These are phyloP conservation scores for Drosophila kuntzei DNA, from an alignment of 2,888 invertebrate species.

Conservation along the genomic window DNA sequence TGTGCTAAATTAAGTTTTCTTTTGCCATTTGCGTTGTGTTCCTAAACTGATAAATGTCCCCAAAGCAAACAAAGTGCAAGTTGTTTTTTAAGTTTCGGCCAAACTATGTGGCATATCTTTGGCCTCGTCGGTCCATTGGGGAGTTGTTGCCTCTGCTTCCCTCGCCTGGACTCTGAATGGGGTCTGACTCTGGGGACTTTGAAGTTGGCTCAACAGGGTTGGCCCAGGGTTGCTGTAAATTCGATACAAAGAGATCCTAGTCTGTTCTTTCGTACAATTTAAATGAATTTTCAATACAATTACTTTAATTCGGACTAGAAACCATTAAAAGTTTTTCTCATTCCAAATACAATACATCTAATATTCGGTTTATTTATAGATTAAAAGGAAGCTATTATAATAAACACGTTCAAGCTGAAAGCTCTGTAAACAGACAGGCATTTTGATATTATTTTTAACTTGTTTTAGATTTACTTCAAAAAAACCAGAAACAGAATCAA, in stretches of 20 bases:
- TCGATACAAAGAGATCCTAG: slow-evolving; percentile 16
- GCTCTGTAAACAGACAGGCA: neutral
- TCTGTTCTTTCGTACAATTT: slow-evolving; percentile 9
- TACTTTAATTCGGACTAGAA: slow-evolving; percentile 1
- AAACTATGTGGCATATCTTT: slow-evolving; percentile 76
- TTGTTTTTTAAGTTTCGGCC: slow-evolving; percentile 75
- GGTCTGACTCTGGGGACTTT: slow-evolving; percentile 64
- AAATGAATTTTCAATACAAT: slow-evolving; percentile 17
- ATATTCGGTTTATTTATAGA: neutral
- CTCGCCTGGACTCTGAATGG: slow-evolving; percentile 20
- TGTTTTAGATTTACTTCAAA: too few relatives aligned
- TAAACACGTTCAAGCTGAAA: neutral
- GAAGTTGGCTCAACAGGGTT: slow-evolving; percentile 56
- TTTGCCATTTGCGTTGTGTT: slow-evolving; percentile 41
- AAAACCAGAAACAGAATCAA: too few relatives aligned
- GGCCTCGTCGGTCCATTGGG: slow-evolving; percentile 49
- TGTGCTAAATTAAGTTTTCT: slow-evolving; percentile 78
- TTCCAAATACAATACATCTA: neutral
- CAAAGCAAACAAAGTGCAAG: slow-evolving; percentile 80
- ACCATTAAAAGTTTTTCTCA: neutral
- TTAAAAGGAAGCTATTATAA: neutral
- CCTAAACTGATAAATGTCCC: slow-evolving; percentile 77
- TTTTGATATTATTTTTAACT: neutral
- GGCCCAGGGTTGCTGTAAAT: slow-evolving; percentile 15
- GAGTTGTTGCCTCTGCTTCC: slow-evolving; percentile 1